Evolutionary conservation across 2,797 vertebrate species (phyloP).

Genomic region (Chanos chanos): DNA sequence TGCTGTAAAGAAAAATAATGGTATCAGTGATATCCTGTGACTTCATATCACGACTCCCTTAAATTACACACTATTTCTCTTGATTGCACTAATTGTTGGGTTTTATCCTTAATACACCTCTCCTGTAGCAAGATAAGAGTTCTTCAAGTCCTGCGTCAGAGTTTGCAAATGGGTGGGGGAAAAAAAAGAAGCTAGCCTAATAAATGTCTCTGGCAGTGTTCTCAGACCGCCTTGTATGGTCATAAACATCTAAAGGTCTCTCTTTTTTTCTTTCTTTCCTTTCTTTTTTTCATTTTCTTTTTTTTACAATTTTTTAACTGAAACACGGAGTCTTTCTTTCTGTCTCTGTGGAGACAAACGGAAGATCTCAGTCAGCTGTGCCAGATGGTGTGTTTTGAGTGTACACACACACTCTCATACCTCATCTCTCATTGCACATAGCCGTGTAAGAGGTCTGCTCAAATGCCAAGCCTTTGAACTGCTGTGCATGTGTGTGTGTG

Average conservation of each 20-base stretch:
- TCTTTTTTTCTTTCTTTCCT: constrained; percentile 50
- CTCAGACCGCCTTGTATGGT: constrained; percentile 81
- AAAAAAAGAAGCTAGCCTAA: constrained; percentile 68
- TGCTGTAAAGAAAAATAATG: too few species aligned
- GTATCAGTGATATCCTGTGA: constrained; percentile 1
- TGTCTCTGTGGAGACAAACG: too few species aligned
- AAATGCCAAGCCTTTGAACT: too few species aligned
- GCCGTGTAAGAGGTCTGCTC: too few species aligned
- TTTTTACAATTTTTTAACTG: too few species aligned
- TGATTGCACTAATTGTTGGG: neutral
- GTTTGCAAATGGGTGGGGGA: constrained; percentile 64
- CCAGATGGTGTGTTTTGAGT: too few species aligned
- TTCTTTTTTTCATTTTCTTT: too few species aligned
- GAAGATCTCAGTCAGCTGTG: too few species aligned
- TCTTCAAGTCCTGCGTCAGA: constrained; percentile 60
- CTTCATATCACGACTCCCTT: neutral
- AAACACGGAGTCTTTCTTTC: too few species aligned
- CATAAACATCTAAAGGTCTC: constrained; percentile 53
- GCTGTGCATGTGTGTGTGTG: too few species aligned
- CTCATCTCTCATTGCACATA: too few species aligned
- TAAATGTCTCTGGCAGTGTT: constrained; percentile 73
- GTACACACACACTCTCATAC: too few species aligned
- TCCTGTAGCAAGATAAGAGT: constrained; percentile 61
- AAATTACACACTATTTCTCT: neutral
- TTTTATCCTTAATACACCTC: neutral